Base-by-base conservation (phyloP, 2,888 invertebrate genomes). In the Panzeria rudis region DNA sequence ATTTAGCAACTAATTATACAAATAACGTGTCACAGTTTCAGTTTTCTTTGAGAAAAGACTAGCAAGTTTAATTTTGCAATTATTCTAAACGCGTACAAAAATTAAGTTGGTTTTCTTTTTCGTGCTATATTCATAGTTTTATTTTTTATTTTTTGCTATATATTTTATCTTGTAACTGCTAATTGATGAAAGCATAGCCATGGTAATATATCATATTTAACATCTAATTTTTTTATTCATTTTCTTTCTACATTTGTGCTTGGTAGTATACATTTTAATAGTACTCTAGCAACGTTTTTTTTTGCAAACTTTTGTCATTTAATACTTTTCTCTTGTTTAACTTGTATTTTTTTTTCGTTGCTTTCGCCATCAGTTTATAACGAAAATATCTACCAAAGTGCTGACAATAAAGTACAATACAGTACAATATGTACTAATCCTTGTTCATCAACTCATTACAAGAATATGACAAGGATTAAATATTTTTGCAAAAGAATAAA, bases 381-480 rank as follows among this genome's bases (percentile, higher is more conserved):
- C 25, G 29, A 62, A 64, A 66, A 80, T 71, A 50, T 71, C 64
- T 80, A 56, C 20, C 29, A 82, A 41, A 83, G 64, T 68, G 80
- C 77, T 68, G 77, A 61, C 59, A 84, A 79, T 81, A 84, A 81
- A 81, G 80, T 77, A 84, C 76, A 80, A 80, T 84, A 80, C 35
- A 77, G 71, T 84, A 80, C 69, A 86, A 87, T 87, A 87, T 86
- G 84, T 84, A 83, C 84, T 88, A 88, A 88, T 88, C 88, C 87
- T 79, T 87, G 87, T 87, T 86, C 87, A 88, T 86, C 86, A 88
- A 87, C 87, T 88, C 87, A 88, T 88, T 87, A 87, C 87, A 87
- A 85, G 86, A 69, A 87, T 86, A 86, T 86, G 84, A 88, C 83
- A 87, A 86, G 84, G 72, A 82, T 86, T 86, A 88, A 77, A 84